Conservation (phyloP, 2,888 invertebrate species). For the Rapana venosa region DNA sequence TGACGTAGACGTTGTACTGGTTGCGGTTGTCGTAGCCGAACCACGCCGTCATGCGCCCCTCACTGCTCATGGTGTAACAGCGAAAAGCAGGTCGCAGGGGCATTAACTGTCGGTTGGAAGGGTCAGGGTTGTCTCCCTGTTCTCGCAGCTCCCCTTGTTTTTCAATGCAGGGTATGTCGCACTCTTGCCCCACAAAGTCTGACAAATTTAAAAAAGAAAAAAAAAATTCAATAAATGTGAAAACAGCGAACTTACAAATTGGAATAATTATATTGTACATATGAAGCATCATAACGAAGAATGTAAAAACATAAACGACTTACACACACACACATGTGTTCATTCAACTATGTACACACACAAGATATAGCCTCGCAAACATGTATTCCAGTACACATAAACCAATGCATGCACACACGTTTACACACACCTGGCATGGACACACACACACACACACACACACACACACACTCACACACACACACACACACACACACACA, state of each 20-base stretch:
- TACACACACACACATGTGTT: too few relatives aligned
- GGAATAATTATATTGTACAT: too few relatives aligned
- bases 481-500: too few relatives aligned
- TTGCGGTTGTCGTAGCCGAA: slow-evolving; percentile 67
- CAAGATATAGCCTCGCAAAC: too few relatives aligned
- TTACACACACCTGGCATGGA: too few relatives aligned
- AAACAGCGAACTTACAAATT: background rate
- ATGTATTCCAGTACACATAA: too few relatives aligned
- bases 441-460: too few relatives aligned
- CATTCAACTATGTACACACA: too few relatives aligned
- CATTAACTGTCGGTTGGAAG: background rate
- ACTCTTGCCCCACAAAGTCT: slow-evolving; percentile 66
- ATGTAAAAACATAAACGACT: too few relatives aligned
- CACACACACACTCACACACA: too few relatives aligned
- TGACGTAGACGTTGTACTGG: slow-evolving; percentile 61
- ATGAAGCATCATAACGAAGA: too few relatives aligned
- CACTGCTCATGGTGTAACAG: slow-evolving; percentile 53
- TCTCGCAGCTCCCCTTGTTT: slow-evolving; percentile 60
- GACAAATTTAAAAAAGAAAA: background rate
- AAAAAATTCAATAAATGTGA: background rate
- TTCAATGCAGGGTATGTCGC: slow-evolving; percentile 61
- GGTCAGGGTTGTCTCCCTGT: slow-evolving; percentile 41
- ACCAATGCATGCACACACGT: too few relatives aligned
- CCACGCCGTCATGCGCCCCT: slow-evolving; percentile 56
- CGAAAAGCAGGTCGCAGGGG: slow-evolving; percentile 56